Base-by-base conservation (phyloP, 2,888 invertebrate genomes). In the Papilio gigon region DNA sequence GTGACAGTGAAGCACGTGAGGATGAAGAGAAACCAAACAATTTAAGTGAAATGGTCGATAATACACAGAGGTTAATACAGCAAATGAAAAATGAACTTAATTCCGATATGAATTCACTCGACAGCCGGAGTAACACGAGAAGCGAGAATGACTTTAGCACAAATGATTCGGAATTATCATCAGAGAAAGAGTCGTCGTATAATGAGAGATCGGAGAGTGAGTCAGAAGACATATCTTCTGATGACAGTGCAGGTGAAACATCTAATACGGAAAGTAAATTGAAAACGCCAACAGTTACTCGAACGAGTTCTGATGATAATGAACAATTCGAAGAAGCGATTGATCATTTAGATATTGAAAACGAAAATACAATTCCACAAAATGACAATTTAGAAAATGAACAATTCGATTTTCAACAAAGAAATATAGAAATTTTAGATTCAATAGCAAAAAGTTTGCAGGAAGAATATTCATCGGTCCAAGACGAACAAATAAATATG, bases 21-120 rank as follows among this genome's bases (percentile, higher is more conserved):
- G 62, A 69, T 25, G 84, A 84, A 70, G 87, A 89, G 70, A 90
- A 84, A 77, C 68, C 84, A 2, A 88, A 78, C 68, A 91, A 92
- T 72, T 78, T 92, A 30, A 88, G 84, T 72, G 93, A 94, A 71
- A 89, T 94, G 62, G 94, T 94, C 9, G 93, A 93, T 76, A 92
- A 93, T 69, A 94, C 94, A 0, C 94, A 94, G 80, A 90, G 89
- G 68, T 78, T 94, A 50, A 94, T 94, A 71, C 93, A 94, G 73
- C 94, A 94, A 84, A 94, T 94, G 94, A 93, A 93, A 79, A 93
- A 93, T 75, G 94, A 94, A 89, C 94, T 94, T 42, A 93, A 93
- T 80, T 92, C 90, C 30, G 93, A 93, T 77, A 93, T 94, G 75
- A 93, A 93, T 77, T 91, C 90, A n/a, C 81, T 89, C 35, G 86